phyloP scores from a whole-genome alignment of 64 coral and sea anemone species.

The Exaiptasia diaphana region DNA sequence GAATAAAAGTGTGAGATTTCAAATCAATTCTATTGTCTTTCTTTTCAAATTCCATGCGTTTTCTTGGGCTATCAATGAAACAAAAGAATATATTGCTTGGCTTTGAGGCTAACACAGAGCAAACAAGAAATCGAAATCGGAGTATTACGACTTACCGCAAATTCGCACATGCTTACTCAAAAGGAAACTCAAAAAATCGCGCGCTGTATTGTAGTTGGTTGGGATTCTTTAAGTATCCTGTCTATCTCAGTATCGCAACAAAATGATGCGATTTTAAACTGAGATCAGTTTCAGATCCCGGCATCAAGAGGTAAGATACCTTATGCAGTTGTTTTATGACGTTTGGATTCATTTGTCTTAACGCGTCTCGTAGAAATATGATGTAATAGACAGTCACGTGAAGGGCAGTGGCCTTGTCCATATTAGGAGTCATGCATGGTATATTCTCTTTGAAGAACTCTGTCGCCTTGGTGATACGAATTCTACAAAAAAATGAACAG shows the following conservation, averaged over 20 bases:
- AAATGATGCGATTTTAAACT: neutral
- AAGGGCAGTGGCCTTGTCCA: constrained; percentile 87
- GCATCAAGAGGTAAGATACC: constrained; percentile 6
- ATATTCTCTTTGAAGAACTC: constrained; percentile 74
- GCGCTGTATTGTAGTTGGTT: neutral
- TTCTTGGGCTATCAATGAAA: no score
- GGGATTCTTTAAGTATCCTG: neutral
- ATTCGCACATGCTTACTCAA: neutral
- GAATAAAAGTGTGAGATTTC: no score
- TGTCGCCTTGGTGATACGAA: constrained; percentile 85
- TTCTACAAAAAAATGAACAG: constrained; percentile 3
- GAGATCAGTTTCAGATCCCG: neutral
- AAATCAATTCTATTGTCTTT: neutral
- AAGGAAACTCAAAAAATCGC: no score
- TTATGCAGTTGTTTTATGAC: constrained; percentile 62
- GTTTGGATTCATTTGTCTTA: constrained; percentile 32
- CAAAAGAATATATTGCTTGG: no score
- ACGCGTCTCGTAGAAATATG: constrained; percentile 63
- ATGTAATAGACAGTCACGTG: constrained; percentile 71
- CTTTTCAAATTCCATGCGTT: neutral
- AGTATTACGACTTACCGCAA: neutral
- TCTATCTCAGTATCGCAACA: neutral
- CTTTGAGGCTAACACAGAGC: no score
- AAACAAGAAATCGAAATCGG: no score
- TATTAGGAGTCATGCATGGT: constrained; percentile 69